phyloP scores from a whole-genome alignment of 2,797 vertebrate species.

The Parauchenoglanis ngamensis region DNA sequence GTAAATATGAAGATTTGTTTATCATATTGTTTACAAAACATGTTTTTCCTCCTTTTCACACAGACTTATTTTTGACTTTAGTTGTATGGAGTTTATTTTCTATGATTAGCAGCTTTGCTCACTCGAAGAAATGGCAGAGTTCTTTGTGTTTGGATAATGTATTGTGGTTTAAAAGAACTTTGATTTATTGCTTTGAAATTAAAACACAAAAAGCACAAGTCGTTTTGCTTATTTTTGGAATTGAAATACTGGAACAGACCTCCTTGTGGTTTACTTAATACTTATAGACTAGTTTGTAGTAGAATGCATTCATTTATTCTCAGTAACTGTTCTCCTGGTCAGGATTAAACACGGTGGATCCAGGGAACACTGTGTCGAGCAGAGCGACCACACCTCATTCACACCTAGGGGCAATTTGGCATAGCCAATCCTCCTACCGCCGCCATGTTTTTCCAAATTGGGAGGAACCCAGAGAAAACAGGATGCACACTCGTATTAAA shows the following conservation, averaged over 20 bases:
- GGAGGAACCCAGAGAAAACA: neutral
- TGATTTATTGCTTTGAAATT: constrained; percentile 63
- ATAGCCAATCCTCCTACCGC: neutral
- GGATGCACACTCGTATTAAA: too few species aligned
- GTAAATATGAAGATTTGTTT: constrained; percentile 62
- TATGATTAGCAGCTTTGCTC: constrained; percentile 54
- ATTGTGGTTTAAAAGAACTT: constrained; percentile 57
- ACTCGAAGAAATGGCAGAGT: constrained; percentile 49
- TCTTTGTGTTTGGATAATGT: constrained; percentile 58
- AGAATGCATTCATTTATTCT: neutral
- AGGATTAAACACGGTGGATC: neutral
- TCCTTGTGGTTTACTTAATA: too few species aligned
- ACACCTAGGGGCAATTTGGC: neutral
- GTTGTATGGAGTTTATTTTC: constrained; percentile 56
- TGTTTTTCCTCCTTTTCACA: constrained; percentile 49
- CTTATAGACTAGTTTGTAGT: too few species aligned
- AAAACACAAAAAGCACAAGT: constrained; percentile 47
- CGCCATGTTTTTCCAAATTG: neutral
- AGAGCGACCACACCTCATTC: neutral
- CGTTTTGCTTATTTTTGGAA: constrained; percentile 3
- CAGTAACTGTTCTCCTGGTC: neutral
- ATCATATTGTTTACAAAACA: constrained; percentile 59
- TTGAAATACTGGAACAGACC: neutral
- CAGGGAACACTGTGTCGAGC: neutral
- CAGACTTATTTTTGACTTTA: constrained; percentile 57